Base-by-base conservation (phyloP, 2,113 vertebrate species). In the Hippocampus guttulatus region DNA sequence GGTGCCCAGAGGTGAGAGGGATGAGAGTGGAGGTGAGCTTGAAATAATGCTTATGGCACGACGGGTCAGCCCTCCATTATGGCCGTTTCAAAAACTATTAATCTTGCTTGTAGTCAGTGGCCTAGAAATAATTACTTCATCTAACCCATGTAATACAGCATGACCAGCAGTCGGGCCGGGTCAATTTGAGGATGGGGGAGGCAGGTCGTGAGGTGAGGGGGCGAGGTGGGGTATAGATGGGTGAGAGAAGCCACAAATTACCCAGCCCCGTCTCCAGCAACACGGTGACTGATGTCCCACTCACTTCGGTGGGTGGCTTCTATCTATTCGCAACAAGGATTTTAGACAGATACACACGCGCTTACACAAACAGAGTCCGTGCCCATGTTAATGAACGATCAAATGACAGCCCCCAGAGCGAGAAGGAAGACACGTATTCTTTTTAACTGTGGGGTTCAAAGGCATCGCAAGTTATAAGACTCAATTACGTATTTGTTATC, bases 41-140 rank as follows among this genome's bases (percentile, higher is more conserved):
- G 93, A 93, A 93, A 93, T 95, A 96, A 95, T 94, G 93, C 91
- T 91, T 90, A 92, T 93, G 94, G 91, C 93, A 92, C 85, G 87
- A 89, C 90, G 83, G 94, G 94, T 94, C 94, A 94, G 93, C 81
- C 91, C 92, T 95, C 94, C 93, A 96, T 97, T 96, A 96, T 73
- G 92, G 90, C 88, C 90, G 88, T 93, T 95, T 94, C 91, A 92
- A 94, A 95, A 95, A 93, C 93, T 92, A 96, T 97, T 97, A 93
- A 95, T 98, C 94, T 96, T 87, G 71, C 88, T 90, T 93, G 92
- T 92, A 94, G 93, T 94, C 94, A 93, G 90, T 83, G 91, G 81
- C 85, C 90, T 92, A 93, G 92, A 95, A 94, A 96, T 92, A 95
- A 95, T 95, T 92, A 94, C 93, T 94, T 89, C 88, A 92, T 90